Base-by-base conservation (phyloP, 1,140 invertebrate genomes). In the Magallana angulata region DNA sequence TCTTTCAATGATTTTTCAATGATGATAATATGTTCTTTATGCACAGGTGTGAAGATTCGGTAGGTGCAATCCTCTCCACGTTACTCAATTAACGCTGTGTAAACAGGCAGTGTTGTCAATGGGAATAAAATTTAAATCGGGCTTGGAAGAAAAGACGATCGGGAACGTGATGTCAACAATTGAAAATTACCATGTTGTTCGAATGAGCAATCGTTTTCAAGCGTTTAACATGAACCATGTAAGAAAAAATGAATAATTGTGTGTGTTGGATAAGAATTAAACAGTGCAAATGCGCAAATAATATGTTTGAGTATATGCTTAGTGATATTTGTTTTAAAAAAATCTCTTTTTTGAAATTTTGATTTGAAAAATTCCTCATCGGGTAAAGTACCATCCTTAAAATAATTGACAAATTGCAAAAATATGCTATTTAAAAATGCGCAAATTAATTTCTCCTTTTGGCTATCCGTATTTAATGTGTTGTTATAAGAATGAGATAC, bases 21-120 rank as follows among this genome's bases (percentile, higher is more conserved):
- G 68, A 18, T 76, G 36, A 76, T 76, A 76, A 76, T 76, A 76
- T 76, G 68, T 30, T 76, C 68, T 76, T 76, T 76, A 76, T 76
- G 24, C 24, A 76, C 68, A 76, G 68, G 68, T 76, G 68, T 76
- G 24, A 76, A 76, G 68, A 76, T 76, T 30, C 24, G 68, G 24
- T 24, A 30, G 36, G 68, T 76, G 68, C 68, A 76, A 76, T 76
- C 68, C 68, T 76, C 68, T 76, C 68, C 36, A 76, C 68, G 68
- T 76, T 76, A 36, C 68, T 76, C 68, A 76, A 76, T 76, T 76
- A 76, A 76, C 11, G 68, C 11, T 36, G 68, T 76, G 68, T 76
- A 76, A 76, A 76, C 36, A 76, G 18, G 8, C 24, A 76, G 14
- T 76, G 68, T 76, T 76, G 24, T 76, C 1, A 76, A 76, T 36